Percentiles rank a stretch among this genome's conserved stretches.
phyloP scores from a whole-genome alignment of 1,140 invertebrate species.

The Cryptotermes secundus region DNA sequence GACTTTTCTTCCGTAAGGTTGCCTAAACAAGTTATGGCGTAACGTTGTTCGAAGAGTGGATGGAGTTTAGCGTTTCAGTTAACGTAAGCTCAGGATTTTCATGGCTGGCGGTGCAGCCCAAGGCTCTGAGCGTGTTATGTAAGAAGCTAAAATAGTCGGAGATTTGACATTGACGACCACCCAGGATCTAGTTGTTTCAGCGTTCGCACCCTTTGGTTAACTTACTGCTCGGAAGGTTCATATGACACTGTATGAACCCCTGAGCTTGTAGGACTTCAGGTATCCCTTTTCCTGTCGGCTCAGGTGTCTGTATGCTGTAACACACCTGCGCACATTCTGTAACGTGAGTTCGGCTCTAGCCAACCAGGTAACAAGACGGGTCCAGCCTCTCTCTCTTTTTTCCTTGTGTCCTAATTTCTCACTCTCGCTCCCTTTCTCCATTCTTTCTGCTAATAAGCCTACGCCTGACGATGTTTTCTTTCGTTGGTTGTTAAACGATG shows the following conservation, averaged over 20 bases:
- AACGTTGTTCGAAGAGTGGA: too few species aligned
- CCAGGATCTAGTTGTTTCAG: not conserved
- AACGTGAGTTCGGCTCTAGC: not conserved
- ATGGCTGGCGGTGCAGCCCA: too few species aligned
- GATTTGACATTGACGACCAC: not conserved
- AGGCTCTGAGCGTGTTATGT: too few species aligned
- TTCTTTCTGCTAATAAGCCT: not conserved
- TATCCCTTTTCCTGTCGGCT: not conserved
- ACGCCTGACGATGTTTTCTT: too few species aligned
- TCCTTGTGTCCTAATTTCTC: not conserved
- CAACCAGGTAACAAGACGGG: not conserved
- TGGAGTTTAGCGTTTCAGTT: too few species aligned
- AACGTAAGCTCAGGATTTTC: too few species aligned
- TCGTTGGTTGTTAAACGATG: too few species aligned
- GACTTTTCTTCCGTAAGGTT: too few species aligned
- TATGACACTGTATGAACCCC: not conserved
- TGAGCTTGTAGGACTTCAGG: not conserved
- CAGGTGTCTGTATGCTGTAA: not conserved
- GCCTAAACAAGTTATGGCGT: too few species aligned
- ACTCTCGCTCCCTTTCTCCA: not conserved
- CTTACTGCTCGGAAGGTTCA: not conserved
- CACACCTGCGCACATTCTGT: not conserved
- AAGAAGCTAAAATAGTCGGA: too few species aligned
- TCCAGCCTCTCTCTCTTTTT: not conserved
- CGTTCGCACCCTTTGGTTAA: constrained; percentile 1